A percentile compares a stretch with the other conserved stretches of the same genome.
Evolutionary conservation across 2,888 invertebrate genomes (phyloP).

Genomic region (Lasioglossum pauxillum): DNA sequence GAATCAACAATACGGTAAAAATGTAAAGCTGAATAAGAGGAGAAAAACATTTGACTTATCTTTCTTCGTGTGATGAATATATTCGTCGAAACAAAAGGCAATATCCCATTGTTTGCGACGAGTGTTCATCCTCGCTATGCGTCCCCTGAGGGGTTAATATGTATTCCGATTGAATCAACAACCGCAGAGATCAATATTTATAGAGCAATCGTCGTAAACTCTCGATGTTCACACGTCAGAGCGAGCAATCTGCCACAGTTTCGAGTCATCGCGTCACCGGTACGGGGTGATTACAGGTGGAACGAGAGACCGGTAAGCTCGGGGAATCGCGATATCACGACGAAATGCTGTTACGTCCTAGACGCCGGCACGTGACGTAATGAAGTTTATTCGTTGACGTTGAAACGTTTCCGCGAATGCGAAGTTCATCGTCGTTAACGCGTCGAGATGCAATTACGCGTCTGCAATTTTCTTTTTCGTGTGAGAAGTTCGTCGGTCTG

Average conservation of each 20-base stretch:
- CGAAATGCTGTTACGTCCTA: neutral
- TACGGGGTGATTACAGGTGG: neutral
- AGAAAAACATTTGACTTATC: neutral
- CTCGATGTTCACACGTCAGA: constrained; percentile 3
- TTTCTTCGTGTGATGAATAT: neutral
- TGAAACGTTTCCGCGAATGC: neutral
- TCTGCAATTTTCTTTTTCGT: neutral
- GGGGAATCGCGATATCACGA: neutral
- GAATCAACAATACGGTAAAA: neutral
- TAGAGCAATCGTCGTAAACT: neutral
- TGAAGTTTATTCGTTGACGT: neutral
- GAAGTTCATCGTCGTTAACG: neutral
- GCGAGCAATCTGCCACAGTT: constrained; percentile 18
- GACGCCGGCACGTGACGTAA: neutral
- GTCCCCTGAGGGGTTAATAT: neutral
- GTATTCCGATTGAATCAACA: neutral
- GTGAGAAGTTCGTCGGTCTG: neutral
- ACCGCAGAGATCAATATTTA: neutral
- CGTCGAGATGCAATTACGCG: neutral
- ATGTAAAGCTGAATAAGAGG: neutral
- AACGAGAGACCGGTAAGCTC: neutral
- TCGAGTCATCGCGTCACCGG: neutral
- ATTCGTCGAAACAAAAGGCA: neutral
- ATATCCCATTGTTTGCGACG: neutral
- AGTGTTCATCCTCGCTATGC: too few species aligned